These are phyloP conservation scores for Esox lucius DNA, from an alignment of 2,797 vertebrate species.

Conservation along the genomic window DNA sequence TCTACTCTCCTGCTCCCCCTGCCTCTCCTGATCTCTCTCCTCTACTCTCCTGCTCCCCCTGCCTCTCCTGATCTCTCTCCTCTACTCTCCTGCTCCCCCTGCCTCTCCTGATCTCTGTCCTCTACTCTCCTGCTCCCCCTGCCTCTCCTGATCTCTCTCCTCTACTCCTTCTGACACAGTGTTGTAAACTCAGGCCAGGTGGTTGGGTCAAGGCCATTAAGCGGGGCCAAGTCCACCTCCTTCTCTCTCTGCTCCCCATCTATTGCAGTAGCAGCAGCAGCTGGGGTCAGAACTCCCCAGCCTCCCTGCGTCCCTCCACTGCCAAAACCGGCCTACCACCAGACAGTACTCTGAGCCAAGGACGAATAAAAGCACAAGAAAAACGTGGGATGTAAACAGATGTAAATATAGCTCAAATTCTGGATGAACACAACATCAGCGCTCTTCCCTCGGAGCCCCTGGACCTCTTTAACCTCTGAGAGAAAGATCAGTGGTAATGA, in stretches of 20 bases:
- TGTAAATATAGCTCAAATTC: too few relatives aligned
- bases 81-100: too few relatives aligned
- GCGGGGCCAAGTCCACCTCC: conserved; percentile 32
- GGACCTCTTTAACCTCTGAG: conserved; percentile 33
- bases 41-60: too few relatives aligned
- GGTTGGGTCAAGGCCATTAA: conserved; percentile 54
- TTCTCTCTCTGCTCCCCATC: neutral
- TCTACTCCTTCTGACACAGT: conserved; percentile 4
- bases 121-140: neutral
- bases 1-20: too few relatives aligned
- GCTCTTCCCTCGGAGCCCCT: conserved; percentile 33
- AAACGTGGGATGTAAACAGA: neutral
- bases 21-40: conserved; percentile 15
- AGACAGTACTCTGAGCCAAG: neutral
- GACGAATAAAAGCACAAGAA: neutral
- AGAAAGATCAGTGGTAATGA: conserved; percentile 55
- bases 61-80: too few relatives aligned
- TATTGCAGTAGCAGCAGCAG: conserved; percentile 29
- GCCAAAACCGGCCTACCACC: conserved; percentile 13
- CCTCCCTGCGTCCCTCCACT: conserved; percentile 14
- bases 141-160: neutral
- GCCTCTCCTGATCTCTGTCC: too few relatives aligned
- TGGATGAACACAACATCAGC: too few relatives aligned
- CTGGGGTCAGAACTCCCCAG: conserved; percentile 26
- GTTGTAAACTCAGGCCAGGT: conserved; percentile 53